phyloP scores from a whole-genome alignment of 2,113 vertebrate genomes.

The Struthio camelus region DNA sequence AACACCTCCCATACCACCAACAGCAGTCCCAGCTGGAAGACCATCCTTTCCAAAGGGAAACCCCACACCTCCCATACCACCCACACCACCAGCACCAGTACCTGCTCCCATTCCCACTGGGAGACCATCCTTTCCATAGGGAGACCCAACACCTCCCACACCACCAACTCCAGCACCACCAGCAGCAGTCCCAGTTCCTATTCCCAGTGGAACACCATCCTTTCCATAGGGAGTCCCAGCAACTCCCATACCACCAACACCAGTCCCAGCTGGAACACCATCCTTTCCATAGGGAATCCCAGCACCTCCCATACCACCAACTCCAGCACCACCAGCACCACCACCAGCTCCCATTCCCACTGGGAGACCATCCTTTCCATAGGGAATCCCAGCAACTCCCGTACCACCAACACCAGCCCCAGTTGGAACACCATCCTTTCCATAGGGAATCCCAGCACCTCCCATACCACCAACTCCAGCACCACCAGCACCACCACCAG shows the following conservation, averaged over 20 bases:
- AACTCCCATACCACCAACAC: not conserved
- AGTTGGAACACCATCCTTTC: not conserved
- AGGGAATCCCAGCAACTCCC: too few relatives aligned
- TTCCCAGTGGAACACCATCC: not conserved
- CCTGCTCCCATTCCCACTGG: too few relatives aligned
- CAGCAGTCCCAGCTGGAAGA: not conserved
- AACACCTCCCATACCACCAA: too few relatives aligned
- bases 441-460: too few relatives aligned
- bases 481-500: too few relatives aligned
- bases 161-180: not conserved
- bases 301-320: not conserved
- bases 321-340: not conserved
- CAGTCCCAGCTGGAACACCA: not conserved
- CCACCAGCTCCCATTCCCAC: not conserved
- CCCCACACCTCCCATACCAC: too few relatives aligned
- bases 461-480: too few relatives aligned
- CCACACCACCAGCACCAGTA: too few relatives aligned
- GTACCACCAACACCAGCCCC: fast-evolving
- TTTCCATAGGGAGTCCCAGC: not conserved
- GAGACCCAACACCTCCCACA: fast-evolving
- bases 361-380: not conserved
- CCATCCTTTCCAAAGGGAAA: not conserved
- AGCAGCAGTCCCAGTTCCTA: not conserved
- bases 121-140: not conserved
- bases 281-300: not conserved